Evolutionary conservation across 2,888 invertebrate genomes (phyloP).

Genomic region (Eurytoma adleriae): DNA sequence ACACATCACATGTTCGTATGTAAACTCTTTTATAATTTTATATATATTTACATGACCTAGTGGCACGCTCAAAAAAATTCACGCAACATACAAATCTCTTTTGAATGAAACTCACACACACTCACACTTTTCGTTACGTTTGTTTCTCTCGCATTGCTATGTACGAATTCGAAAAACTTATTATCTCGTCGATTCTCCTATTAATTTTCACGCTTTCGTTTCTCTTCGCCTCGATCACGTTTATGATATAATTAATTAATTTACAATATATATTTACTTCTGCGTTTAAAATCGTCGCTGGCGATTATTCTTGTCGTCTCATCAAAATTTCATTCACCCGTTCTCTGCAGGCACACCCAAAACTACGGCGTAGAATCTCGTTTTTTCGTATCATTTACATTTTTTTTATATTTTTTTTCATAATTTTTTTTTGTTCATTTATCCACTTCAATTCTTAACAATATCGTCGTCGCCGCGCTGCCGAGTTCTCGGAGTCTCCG

Average conservation of each 20-base stretch:
- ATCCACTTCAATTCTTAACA: slow-evolving; percentile 38
- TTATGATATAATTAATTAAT: slow-evolving; percentile 49
- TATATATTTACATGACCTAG: slow-evolving; percentile 71
- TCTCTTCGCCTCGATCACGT: slow-evolving; percentile 19
- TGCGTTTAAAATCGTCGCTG: slow-evolving; percentile 40
- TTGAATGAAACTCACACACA: slow-evolving; percentile 17
- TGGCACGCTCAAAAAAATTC: slow-evolving; percentile 64
- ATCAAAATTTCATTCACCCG: slow-evolving; percentile 27
- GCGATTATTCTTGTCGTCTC: slow-evolving; percentile 19
- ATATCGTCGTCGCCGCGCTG: slow-evolving; percentile 31
- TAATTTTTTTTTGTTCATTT: slow-evolving; percentile 32
- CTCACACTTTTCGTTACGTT: slow-evolving; percentile 17
- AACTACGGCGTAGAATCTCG: slow-evolving; percentile 39
- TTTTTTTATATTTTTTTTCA: slow-evolving; percentile 46
- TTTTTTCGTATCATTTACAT: slow-evolving; percentile 48
- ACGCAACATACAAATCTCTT: slow-evolving; percentile 40
- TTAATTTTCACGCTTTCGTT: slow-evolving; percentile 40
- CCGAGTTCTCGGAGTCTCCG: slow-evolving; percentile 17
- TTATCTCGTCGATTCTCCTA: slow-evolving; percentile 36
- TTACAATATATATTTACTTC: slow-evolving; percentile 53
- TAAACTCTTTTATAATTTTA: slow-evolving; percentile 67
- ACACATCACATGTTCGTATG: slow-evolving; percentile 71
- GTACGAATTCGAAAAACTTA: slow-evolving; percentile 42
- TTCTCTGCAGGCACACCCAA: slow-evolving; percentile 58
- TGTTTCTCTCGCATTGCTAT: not conserved